Conservation (phyloP, 2,113 vertebrate genomes). For the Reinhardtius hippoglossoides region DNA sequence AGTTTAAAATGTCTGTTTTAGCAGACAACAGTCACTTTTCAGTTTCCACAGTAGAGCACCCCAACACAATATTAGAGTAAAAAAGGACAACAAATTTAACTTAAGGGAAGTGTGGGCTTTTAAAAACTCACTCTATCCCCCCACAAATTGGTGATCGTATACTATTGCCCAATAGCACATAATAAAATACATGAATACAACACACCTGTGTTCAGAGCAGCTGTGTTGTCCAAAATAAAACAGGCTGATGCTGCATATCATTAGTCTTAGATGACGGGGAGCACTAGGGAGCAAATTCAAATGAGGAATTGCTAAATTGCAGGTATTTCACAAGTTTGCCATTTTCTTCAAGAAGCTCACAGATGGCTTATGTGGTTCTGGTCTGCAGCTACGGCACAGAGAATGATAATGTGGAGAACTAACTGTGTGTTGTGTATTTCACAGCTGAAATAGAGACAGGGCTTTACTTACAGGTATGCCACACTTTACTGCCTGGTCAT, state of each 20-base stretch:
- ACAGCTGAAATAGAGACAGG: conserved; percentile 23
- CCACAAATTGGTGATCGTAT: background rate
- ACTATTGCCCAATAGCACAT: conserved; percentile 2
- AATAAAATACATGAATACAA: conserved; percentile 18
- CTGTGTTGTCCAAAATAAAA: conserved; percentile 69
- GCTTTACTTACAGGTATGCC: conserved; percentile 14
- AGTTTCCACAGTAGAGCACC: too few relatives aligned
- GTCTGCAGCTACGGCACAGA: conserved; percentile 34
- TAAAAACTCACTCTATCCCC: background rate
- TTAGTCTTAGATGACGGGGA: conserved; percentile 48
- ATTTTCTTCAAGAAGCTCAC: conserved; percentile 32
- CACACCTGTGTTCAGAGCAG: conserved; percentile 60
- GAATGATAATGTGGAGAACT: too few relatives aligned
- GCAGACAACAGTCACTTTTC: too few relatives aligned
- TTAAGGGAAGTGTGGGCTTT: too few relatives aligned
- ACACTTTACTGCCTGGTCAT: conserved; percentile 36
- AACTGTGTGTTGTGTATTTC: conserved; percentile 33
- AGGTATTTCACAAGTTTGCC: conserved; percentile 45
- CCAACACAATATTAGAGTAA: too few relatives aligned
- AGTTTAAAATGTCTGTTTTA: too few relatives aligned
- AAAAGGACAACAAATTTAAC: too few relatives aligned
- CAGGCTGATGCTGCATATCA: conserved; percentile 30
- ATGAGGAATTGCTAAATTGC: conserved; percentile 55
- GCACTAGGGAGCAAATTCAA: conserved; percentile 53
- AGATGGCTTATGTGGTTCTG: conserved; percentile 58